These are phyloP conservation scores for Enteromius treurensis DNA, from an alignment of 2,797 vertebrate species.

Conservation along the genomic window DNA sequence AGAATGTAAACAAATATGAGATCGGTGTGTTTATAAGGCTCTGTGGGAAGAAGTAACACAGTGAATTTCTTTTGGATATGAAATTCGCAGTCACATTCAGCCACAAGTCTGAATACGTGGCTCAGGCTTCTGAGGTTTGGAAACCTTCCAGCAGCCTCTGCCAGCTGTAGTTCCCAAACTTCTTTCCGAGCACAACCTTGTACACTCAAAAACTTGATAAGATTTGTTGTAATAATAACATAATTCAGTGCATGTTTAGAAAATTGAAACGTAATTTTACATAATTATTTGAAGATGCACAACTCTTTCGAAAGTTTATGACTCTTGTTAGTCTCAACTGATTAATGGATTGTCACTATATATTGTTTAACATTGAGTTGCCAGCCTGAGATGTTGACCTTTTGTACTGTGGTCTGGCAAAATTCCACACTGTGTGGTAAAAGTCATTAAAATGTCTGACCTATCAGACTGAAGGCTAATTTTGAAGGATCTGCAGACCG, in stretches of 20 bases:
- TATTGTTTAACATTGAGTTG: constrained; percentile 22
- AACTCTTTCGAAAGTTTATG: not conserved
- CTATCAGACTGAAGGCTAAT: not conserved
- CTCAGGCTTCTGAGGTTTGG: constrained; percentile 55
- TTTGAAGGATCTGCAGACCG: not conserved
- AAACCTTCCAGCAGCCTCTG: constrained; percentile 53
- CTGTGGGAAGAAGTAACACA: constrained; percentile 42
- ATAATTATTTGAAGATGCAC: not conserved
- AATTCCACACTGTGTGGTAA: constrained; percentile 12
- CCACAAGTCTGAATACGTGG: constrained; percentile 58
- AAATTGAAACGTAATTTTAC: constrained; percentile 15
- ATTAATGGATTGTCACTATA: not conserved
- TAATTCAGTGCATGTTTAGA: constrained; percentile 37
- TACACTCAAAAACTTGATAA: constrained; percentile 62
- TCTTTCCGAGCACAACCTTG: constrained; percentile 51
- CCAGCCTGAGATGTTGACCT: constrained; percentile 16
- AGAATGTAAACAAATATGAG: constrained; percentile 40
- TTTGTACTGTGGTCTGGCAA: constrained; percentile 9
- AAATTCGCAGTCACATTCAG: constrained; percentile 52
- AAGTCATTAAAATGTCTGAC: constrained; percentile 16
- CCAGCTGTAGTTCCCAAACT: constrained; percentile 51
- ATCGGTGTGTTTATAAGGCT: constrained; percentile 29
- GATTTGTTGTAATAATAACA: constrained; percentile 41
- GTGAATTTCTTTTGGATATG: constrained; percentile 47
- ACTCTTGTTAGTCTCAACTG: not conserved